Conservation (phyloP, 2,113 vertebrate species). For the Canis aureus region DNA sequence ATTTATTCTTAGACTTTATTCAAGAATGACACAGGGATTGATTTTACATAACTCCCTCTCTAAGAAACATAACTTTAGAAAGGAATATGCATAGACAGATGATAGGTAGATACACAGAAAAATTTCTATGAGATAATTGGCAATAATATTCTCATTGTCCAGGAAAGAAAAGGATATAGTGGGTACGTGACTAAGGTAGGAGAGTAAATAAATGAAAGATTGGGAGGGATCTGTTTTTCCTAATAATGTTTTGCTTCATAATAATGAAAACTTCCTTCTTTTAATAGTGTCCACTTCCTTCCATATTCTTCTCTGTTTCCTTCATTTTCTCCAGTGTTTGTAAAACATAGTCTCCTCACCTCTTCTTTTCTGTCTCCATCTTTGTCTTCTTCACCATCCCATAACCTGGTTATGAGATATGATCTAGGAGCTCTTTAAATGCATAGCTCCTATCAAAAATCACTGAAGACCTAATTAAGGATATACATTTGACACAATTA, state of each 20-base stretch:
- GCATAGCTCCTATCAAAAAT: background rate
- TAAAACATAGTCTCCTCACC: background rate
- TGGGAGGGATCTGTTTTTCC: background rate
- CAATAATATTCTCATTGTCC: background rate
- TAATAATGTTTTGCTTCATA: background rate
- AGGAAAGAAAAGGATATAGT: background rate
- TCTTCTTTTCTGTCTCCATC: background rate
- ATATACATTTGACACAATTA: background rate
- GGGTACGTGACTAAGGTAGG: background rate
- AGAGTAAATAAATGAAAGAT: background rate
- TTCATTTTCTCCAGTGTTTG: background rate
- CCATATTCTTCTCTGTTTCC: background rate
- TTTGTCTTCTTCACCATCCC: background rate
- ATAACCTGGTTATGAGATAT: background rate
- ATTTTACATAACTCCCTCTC: background rate
- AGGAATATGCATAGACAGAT: background rate
- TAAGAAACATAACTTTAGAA: background rate
- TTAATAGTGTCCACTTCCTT: background rate
- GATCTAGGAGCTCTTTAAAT: background rate
- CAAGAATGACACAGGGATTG: background rate
- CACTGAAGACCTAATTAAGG: background rate
- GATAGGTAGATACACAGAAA: background rate
- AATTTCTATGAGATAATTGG: background rate
- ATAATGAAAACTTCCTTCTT: background rate
- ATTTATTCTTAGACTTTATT: background rate